Evolutionary conservation across 2,797 vertebrate genomes (phyloP).

Genomic region (Malurus splendens): DNA sequence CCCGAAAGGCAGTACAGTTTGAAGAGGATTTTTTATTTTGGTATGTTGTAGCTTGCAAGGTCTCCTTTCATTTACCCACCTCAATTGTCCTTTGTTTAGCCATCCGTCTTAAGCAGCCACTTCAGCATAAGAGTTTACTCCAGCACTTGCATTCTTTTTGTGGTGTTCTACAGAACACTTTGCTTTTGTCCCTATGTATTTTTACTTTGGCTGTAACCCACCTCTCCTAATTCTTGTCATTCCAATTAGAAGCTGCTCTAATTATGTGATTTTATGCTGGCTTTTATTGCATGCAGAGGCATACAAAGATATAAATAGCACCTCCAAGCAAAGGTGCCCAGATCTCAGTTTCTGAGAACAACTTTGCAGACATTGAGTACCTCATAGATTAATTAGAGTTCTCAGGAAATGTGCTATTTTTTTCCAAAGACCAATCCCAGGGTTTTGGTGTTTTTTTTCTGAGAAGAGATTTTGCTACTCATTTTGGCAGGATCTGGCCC

Average conservation of each 20-base stretch:
- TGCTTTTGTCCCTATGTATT: conserved; percentile 6
- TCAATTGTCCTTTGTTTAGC: conserved; percentile 53
- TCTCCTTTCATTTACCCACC: conserved; percentile 49
- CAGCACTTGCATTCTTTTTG: neutral
- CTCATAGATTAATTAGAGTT: conserved; percentile 22
- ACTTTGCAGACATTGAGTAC: neutral
- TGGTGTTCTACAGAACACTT: neutral
- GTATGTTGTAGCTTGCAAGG: conserved; percentile 22
- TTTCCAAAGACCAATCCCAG: neutral
- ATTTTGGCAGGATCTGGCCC: conserved; percentile 23
- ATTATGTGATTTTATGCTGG: conserved; percentile 28
- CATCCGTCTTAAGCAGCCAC: conserved; percentile 47
- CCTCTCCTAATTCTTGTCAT: conserved; percentile 16
- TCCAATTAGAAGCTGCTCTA: conserved; percentile 46
- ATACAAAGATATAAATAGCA: conserved; percentile 48
- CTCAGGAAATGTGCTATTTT: neutral
- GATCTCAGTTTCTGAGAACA: conserved; percentile 20
- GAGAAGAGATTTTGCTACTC: neutral
- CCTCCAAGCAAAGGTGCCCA: conserved; percentile 29
- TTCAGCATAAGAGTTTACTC: conserved; percentile 39
- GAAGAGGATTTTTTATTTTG: conserved; percentile 53
- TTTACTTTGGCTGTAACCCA: conserved; percentile 16
- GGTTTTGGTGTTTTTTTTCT: neutral
- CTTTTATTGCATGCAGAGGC: conserved; percentile 30
- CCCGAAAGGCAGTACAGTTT: conserved; percentile 54